Evolutionary conservation across 2,797 vertebrate genomes (phyloP).

Genomic region (Melopsittacus undulatus): DNA sequence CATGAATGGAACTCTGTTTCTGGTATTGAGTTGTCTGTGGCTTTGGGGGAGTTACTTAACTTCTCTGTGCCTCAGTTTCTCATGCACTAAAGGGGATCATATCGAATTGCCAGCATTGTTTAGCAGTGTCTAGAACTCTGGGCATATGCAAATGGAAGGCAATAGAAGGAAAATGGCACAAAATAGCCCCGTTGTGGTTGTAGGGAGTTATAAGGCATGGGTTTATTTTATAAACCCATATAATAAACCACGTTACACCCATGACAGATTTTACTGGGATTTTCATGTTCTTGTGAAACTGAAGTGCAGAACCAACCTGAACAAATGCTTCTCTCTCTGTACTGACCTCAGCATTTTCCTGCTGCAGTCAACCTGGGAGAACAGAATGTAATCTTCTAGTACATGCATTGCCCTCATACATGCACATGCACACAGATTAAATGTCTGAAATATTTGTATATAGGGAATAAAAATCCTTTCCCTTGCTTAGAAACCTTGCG

Average conservation of each 20-base stretch:
- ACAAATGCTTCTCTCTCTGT: not conserved
- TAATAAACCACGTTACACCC: not conserved
- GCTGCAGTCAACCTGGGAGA: not conserved
- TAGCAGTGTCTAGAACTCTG: not conserved
- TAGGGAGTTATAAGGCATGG: not conserved
- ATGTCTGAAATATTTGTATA: not conserved
- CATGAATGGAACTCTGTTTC: not conserved
- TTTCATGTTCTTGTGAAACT: not conserved
- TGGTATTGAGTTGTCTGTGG: not conserved
- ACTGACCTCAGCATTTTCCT: not conserved
- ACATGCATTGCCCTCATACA: accelerated
- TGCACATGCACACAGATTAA: not conserved
- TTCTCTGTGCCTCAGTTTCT: not conserved
- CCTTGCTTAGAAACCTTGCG: not conserved
- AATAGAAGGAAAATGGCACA: not conserved
- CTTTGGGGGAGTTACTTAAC: not conserved
- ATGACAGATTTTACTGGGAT: not conserved
- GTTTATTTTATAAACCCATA: not conserved
- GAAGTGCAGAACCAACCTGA: not conserved
- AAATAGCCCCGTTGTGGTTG: not conserved
- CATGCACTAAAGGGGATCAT: not conserved
- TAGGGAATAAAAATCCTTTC: not conserved
- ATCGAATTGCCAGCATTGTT: not conserved
- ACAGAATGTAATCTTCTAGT: not conserved
- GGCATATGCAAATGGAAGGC: not conserved